A percentile compares a stretch with the other conserved stretches of the same genome.
Conservation (phyloP, 2,797 vertebrate species). For the Cygnus olor region DNA sequence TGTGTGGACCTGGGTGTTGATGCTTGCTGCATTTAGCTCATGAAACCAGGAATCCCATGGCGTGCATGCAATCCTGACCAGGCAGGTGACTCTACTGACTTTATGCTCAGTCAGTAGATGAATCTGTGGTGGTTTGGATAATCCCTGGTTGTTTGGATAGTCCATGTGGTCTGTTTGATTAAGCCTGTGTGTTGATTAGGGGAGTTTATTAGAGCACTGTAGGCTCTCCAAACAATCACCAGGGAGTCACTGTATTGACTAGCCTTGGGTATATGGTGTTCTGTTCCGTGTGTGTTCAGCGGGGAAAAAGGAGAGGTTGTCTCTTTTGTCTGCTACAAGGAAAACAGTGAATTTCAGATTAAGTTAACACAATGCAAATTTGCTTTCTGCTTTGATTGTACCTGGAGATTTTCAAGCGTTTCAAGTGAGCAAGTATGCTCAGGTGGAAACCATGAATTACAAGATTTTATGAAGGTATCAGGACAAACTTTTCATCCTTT, state of each 20-base stretch:
- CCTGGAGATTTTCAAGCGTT: constrained; percentile 5
- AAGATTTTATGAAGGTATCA: neutral
- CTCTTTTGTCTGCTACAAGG: neutral
- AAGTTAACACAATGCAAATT: neutral
- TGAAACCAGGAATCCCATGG: neutral
- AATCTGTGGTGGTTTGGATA: neutral
- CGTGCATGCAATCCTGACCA: rapidly evolving
- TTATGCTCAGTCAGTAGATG: neutral
- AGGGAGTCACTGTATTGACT: neutral
- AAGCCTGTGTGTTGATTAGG: neutral
- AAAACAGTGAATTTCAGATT: neutral
- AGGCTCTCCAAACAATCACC: constrained; percentile 1
- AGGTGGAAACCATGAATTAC: neutral
- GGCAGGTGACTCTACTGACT: neutral
- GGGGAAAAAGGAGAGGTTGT: neutral
- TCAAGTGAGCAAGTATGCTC: neutral
- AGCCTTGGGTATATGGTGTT: neutral
- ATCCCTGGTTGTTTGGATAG: neutral
- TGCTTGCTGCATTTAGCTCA: neutral
- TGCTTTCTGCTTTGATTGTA: constrained; percentile 11
- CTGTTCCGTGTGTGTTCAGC: neutral
- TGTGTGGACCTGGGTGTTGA: neutral
- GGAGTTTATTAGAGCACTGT: neutral
- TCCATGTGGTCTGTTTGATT: neutral
- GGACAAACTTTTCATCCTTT: neutral